Base-by-base conservation (phyloP, 2,888 invertebrate species). In the Tenodera sinensis region DNA sequence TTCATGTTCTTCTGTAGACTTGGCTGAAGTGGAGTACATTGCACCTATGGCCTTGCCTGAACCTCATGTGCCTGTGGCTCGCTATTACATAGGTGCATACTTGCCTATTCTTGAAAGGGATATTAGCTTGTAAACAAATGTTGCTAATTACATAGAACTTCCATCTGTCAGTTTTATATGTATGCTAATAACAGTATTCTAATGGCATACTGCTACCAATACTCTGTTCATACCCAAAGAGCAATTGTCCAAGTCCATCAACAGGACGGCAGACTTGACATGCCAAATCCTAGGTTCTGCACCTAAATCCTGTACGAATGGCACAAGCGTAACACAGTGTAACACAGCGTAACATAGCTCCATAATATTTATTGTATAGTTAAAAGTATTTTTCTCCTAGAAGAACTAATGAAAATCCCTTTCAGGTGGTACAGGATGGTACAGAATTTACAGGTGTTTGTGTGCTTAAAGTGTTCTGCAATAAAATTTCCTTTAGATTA, bases 21-120 rank as follows among this genome's bases (percentile, higher is more conserved):
- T 86, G 20, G 28, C 85, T 84, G 82, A 85, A 89, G 89, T 89
- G 83, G 86, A 85, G 89, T 89, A 86, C 82, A 34, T n/a, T 83
- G 54, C 47, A 88, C 83, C 54, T 30, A 42, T 34, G 54, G 88
- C 81, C 84, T 88, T 83, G 83, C 84, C 88, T 84, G 84, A 83
- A 71, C 20, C 0, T 71, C 25, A 25, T 71, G 3, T 71, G 25
- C 15, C 54, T 6, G 15, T 71, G 54, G 54, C 54, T 71, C 4
- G 25, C 54, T 71, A 4, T 71, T 71, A 71, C 20, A 71, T 71
- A 71, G 15, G 15, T 71, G 54, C 8, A 20, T 20, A 12, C 42
- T 42, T 85, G 6, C 83, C n/a, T 30, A 88, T 30, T 88, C 88
- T 88, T 88, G 83, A 83, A 88, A 88, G 83, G 88, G 83, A 83